Evolutionary conservation across 1,140 invertebrate genomes (phyloP), one percentile per base, ranked within the genome.

Genomic region (Goniozus legneri): DNA sequence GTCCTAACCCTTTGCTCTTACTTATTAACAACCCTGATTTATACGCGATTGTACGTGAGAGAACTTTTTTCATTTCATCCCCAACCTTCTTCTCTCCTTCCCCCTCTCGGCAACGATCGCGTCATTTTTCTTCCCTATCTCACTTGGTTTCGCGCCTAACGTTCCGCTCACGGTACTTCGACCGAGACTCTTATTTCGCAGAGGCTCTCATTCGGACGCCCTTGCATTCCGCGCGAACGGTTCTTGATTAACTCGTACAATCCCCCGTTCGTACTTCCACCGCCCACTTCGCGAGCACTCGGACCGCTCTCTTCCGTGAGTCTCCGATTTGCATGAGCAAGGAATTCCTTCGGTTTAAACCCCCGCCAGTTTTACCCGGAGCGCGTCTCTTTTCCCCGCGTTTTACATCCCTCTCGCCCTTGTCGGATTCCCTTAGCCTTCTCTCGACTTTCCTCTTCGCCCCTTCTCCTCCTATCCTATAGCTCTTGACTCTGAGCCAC

Each of bases 1-100:
- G 34, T 52, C 47, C 50, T 60, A 69, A 71, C 66, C 67, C 68
- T 70, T 72, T 63, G 60, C 63, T 60, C 62, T 68, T 64, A 68
- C 57, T 69, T 65, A 65, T 66, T 67, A 62, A 69, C 61, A 54
- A 64, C 52, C 60, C 60, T 69, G 65, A 69, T 69, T 69, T 71
- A 70, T 69, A 69, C 61, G 59, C 59, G 62, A 64, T 57, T 60
- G 52, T 59, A 58, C 56, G 62, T 65, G 54, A 58, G 56, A 55
- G 44, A 69, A 65, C 54, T 72, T 71, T 69, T 69, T 69, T 64
- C 65, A 67, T 69, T 69, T 70, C 62, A 62, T 56, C 55, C 58
- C 41, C 22, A 13, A 31, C 27, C 50, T 39, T 49, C 18, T 32
- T 35, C n/a, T 20, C 20, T 19, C 14, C 16, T 36, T 38, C 33